Evolutionary conservation across 2,797 vertebrate species (phyloP), one percentile per base, ranked within the genome.

Genomic region (Anguilla megastoma): DNA sequence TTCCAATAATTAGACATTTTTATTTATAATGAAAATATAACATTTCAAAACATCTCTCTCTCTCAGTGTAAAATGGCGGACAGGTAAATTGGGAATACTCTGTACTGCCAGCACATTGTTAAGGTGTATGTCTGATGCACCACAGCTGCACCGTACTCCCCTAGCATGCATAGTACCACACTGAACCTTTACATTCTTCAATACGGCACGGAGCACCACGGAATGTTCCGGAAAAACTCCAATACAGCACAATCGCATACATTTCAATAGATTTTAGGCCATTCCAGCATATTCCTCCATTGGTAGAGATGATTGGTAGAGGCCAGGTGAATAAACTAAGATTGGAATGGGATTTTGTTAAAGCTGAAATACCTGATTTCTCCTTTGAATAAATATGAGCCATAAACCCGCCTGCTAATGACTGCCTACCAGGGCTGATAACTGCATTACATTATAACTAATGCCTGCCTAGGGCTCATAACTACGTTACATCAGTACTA

Each of bases 11-110:
- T 24, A 2, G 9, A 83, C 21, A 48, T 74, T 69, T 69, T 27
- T 52, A 86, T 63, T 54, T 48, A 88, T 69, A 0, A 85, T 21
- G 71, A 79, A 79, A 36, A 18, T 45, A 79, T 41, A 71, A 27
- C n/a, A n/a, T 66, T 66, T n/a, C 5, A n/a, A 24, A 66, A n/a
- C 60, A n/a, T 66, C 24, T 66, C 24, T 4, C 3, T n/a, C 3
- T 66, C 60, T 71, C 0, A 79, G 33, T 79, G 36, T 21, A 79
- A 79, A 74, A 79, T 12, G 74, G 33, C 18, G 36, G 7, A 79
- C 16, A 41, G 36, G 12, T 12, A 6, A 18, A 79, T 79, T 18
- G n/a, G 18, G 36, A 21, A 45, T 45, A 21, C 36, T 79, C 71
- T 36, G 30, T 74, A 36, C 30, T 41, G 30, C 14, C 33, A 76